Conservation (phyloP, 2,113 vertebrate species). For the Trochalopteron elliotii region DNA sequence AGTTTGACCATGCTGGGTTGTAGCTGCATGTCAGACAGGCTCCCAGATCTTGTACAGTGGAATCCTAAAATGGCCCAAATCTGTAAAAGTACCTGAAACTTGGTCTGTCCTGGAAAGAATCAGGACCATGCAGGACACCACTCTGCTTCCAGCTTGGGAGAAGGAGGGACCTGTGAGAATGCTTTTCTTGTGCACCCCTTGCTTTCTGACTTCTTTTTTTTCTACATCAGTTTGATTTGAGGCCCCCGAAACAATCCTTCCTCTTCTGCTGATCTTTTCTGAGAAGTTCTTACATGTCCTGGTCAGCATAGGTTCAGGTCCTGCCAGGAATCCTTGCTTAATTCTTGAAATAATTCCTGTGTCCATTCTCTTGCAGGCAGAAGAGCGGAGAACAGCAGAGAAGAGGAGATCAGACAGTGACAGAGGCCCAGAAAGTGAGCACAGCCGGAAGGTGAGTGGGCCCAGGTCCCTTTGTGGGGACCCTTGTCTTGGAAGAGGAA, state of each 20-base stretch:
- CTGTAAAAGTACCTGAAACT: not conserved
- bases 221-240: not conserved
- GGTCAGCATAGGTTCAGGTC: not conserved
- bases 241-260: not conserved
- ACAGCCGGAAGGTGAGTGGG: constrained; percentile 43
- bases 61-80: not conserved
- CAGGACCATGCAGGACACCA: not conserved
- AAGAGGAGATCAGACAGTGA: constrained; percentile 59
- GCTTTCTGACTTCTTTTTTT: not conserved
- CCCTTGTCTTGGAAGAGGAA: not conserved
- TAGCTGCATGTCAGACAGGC: not conserved
- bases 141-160: not conserved
- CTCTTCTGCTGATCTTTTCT: not conserved
- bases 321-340: not conserved
- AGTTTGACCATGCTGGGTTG: not conserved
- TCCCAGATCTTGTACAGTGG: not conserved
- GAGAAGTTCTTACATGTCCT: not conserved
- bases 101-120: not conserved
- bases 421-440: constrained; percentile 35
- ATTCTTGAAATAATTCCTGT: not conserved
- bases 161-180: not conserved
- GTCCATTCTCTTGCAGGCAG: not conserved
- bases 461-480: not conserved
- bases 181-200: not conserved
- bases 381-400: constrained; percentile 58